Conservation (phyloP, 2,888 invertebrate genomes). For the Coelogynopora nodosa region DNA sequence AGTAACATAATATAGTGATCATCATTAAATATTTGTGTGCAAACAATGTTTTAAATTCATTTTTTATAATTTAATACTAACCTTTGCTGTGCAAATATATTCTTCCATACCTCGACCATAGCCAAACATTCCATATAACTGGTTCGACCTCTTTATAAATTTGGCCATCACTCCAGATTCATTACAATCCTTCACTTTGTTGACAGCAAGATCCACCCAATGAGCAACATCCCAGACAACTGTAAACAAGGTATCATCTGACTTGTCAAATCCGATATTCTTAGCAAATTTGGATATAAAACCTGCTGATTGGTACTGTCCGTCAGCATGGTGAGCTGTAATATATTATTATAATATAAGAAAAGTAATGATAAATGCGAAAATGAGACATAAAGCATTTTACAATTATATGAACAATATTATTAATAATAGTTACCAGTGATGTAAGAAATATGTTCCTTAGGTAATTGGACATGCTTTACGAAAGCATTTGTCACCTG, state of each 20-base stretch:
- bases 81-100: neutral
- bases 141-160: neutral
- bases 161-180: neutral
- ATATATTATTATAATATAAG: neutral
- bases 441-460: neutral
- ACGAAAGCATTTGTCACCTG: no score
- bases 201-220: neutral
- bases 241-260: neutral
- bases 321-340: neutral
- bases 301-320: neutral
- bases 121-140: neutral
- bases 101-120: neutral
- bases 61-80: no score
- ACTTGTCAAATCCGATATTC: neutral
- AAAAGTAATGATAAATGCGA: neutral
- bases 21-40: no score
- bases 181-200: neutral
- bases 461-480: neutral
- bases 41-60: no score
- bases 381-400: no score
- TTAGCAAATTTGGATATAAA: neutral
- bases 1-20: no score
- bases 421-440: no score
- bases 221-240: neutral
- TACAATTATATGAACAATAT: no score